Evolutionary conservation across 37 sponge, comb jelly and placozoan genomes (phyloP).

Genomic region (Spongia lamella): DNA sequence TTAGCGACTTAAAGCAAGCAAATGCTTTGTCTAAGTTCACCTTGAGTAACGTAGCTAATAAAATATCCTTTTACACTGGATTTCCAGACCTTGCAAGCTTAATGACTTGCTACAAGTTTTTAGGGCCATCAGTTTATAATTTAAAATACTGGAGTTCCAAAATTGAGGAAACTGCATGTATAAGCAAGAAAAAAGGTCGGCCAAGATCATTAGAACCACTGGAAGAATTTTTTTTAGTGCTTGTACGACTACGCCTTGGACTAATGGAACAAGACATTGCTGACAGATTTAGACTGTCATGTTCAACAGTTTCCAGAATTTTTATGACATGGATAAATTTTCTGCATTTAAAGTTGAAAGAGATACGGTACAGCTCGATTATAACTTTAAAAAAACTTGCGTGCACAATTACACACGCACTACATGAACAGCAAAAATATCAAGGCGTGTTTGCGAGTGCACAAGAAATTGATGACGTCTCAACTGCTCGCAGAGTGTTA

Average conservation of each 20-base stretch:
- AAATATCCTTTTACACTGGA: conserved; percentile 49
- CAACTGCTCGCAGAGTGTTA: too few relatives aligned
- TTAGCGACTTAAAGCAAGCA: too few relatives aligned
- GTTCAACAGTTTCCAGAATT: conserved; percentile 34
- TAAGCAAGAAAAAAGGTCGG: conserved; percentile 21
- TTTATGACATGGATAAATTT: conserved; percentile 44
- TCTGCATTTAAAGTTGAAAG: conserved; percentile 17
- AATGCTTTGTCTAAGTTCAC: neutral
- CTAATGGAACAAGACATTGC: conserved; percentile 35
- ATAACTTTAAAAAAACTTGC: too few relatives aligned
- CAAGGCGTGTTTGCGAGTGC: too few relatives aligned
- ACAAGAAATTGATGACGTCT: too few relatives aligned
- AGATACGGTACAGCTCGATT: too few relatives aligned
- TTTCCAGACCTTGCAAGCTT: conserved; percentile 22
- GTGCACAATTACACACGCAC: too few relatives aligned
- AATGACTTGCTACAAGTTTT: conserved; percentile 13
- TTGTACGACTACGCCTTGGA: conserved; percentile 25
- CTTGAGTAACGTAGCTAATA: conserved; percentile 27
- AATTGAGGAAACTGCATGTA: neutral
- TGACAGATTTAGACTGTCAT: conserved; percentile 19
- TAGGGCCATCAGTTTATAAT: conserved; percentile 26
- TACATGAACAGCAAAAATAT: too few relatives aligned
- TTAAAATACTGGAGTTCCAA: conserved; percentile 28
- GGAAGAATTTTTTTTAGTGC: conserved; percentile 35
- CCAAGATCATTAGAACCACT: conserved; percentile 12